Evolutionary conservation across 1,140 invertebrate species (phyloP).

Genomic region (Microvelia longipes): DNA sequence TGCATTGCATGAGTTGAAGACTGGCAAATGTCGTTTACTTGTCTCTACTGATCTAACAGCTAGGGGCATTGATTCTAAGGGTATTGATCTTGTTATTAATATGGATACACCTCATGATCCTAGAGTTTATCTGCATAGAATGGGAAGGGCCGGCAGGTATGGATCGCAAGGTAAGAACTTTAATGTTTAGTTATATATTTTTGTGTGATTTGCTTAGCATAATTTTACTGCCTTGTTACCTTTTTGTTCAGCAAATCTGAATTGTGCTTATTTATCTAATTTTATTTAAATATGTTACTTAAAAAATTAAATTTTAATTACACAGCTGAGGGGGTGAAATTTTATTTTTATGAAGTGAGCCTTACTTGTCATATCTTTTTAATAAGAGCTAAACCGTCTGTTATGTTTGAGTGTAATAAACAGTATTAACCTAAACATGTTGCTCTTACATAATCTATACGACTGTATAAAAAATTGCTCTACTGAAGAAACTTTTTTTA

Average conservation of each 20-base stretch:
- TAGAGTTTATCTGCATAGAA: constrained; percentile 87
- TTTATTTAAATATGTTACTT: not conserved
- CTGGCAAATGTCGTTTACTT: constrained; percentile 51
- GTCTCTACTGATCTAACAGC: constrained; percentile 82
- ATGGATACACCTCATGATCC: constrained; percentile 68
- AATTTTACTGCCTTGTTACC: not conserved
- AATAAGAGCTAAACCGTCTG: no score
- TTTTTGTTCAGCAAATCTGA: not conserved
- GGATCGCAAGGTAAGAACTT: constrained; percentile 46
- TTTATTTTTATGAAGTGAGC: no score
- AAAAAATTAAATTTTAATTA: constrained; percentile 2
- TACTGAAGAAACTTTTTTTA: no score
- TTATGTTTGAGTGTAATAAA: no score
- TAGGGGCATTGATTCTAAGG: constrained; percentile 76
- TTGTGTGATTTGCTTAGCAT: not conserved
- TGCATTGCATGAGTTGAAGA: constrained; percentile 8
- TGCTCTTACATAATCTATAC: no score
- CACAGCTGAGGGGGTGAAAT: no score
- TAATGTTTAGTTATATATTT: not conserved
- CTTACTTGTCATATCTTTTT: no score
- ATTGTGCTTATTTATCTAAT: not conserved
- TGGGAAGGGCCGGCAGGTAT: constrained; percentile 84
- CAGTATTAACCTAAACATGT: no score
- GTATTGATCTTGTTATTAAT: constrained; percentile 88
- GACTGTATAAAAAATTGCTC: no score